These are phyloP conservation scores for Puntigrus tetrazona DNA, from an alignment of 2,113 vertebrate species.

Conservation along the genomic window DNA sequence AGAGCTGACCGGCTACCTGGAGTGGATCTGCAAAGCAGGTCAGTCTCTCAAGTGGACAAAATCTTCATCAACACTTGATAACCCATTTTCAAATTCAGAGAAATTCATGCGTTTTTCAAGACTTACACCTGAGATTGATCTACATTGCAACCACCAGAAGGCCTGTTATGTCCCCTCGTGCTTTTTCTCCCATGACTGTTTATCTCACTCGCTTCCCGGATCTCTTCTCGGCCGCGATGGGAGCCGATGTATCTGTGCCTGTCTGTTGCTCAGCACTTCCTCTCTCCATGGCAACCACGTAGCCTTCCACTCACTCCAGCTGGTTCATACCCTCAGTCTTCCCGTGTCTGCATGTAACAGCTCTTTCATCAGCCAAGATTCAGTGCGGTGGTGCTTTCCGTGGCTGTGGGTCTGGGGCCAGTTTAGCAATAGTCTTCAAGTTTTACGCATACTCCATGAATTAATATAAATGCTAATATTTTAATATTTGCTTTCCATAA, in stretches of 20 bases:
- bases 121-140: background rate
- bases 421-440: background rate
- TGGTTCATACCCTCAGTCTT: slow-evolving; percentile 8
- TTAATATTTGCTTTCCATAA: too few relatives aligned
- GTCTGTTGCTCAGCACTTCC: slow-evolving; percentile 34
- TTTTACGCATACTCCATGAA: background rate
- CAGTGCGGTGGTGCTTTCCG: background rate
- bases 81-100: background rate
- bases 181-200: slow-evolving; percentile 7
- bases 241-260: slow-evolving; percentile 1
- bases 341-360: slow-evolving; percentile 5
- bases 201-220: background rate
- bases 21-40: slow-evolving; percentile 99
- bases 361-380: slow-evolving; percentile 1
- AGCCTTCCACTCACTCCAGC: slow-evolving; percentile 3
- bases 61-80: background rate
- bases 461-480: background rate
- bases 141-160: slow-evolving; percentile 4
- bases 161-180: background rate
- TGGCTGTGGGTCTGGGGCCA: background rate
- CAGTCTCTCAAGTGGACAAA: slow-evolving; percentile 50
- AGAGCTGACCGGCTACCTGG: slow-evolving; percentile 92
- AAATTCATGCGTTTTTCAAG: background rate
- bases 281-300: slow-evolving; percentile 40
- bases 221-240: slow-evolving; percentile 3